These are phyloP conservation scores for Cryptomyrus ogoouensis DNA, from an alignment of 2,113 vertebrate species.

Conservation along the genomic window DNA sequence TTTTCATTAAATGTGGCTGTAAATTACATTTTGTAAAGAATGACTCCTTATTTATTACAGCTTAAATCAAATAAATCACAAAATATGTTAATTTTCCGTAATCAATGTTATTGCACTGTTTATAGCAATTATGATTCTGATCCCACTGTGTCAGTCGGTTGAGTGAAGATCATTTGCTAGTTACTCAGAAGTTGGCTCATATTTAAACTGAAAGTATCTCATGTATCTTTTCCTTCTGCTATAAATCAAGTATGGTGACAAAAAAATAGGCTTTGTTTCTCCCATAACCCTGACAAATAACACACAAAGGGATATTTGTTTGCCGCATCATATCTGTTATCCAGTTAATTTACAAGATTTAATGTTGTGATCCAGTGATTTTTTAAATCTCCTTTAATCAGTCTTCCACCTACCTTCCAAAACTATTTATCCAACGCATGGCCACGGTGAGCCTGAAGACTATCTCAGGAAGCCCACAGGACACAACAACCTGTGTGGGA, in stretches of 20 bases:
- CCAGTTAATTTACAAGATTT: not conserved
- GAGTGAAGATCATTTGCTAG: not conserved
- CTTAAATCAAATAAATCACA: not conserved
- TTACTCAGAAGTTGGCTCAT: not conserved
- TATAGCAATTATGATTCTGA: not conserved
- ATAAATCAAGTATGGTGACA: not conserved
- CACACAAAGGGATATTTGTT: not conserved
- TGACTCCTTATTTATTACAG: not conserved
- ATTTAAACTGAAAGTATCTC: not conserved
- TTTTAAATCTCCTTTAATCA: not conserved
- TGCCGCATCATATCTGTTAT: not conserved
- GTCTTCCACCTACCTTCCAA: not conserved
- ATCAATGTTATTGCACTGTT: not conserved
- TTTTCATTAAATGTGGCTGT: not conserved
- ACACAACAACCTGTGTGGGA: not conserved
- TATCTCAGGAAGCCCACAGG: not conserved
- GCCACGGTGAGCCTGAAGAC: not conserved
- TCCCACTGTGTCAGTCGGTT: not conserved
- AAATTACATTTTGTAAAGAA: not conserved
- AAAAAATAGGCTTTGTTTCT: not conserved
- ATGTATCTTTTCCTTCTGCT: not conserved
- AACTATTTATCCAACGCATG: not conserved
- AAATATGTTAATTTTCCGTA: not conserved
- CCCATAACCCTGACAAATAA: not conserved
- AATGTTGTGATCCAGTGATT: not conserved